A percentile compares a stretch with the other conserved stretches of the same genome.
Conservation (phyloP, 2,113 vertebrate species). For the Leptobrachium ailaonicum region DNA sequence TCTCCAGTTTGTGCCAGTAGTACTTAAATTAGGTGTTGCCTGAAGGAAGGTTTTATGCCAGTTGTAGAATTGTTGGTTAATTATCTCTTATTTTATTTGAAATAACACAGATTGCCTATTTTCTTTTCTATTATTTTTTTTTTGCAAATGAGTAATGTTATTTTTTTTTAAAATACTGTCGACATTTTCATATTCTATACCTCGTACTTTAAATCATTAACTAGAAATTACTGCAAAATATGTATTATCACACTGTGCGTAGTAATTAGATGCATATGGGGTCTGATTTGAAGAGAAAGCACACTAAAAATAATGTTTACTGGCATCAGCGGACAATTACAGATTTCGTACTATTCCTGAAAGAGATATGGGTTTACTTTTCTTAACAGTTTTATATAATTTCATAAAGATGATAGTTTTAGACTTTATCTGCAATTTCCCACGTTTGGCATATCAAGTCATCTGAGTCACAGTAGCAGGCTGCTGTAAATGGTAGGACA, state of each 20-base stretch:
- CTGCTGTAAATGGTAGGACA: conserved; percentile 13
- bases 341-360: conserved; percentile 17
- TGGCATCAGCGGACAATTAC: conserved; percentile 28
- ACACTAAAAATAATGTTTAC: conserved; percentile 35
- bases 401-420: conserved; percentile 25
- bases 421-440: conserved; percentile 23
- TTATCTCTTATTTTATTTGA: conserved; percentile 85
- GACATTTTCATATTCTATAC: conserved; percentile 35
- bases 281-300: conserved; percentile 43
- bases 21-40: conserved; percentile 92
- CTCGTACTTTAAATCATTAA: conserved; percentile 45
- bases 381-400: conserved; percentile 37
- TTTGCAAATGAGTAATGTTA: conserved; percentile 56
- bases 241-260: conserved; percentile 43
- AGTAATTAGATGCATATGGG: conserved; percentile 51
- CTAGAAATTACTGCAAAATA: conserved; percentile 42
- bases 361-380: background rate
- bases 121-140: conserved; percentile 55
- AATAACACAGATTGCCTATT: conserved; percentile 71
- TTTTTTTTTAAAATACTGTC: conserved; percentile 16
- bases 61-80: conserved; percentile 79
- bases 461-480: conserved; percentile 7
- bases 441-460: conserved; percentile 15
- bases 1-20: conserved; percentile 92
- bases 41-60: conserved; percentile 89